Conservation (phyloP, 2,888 invertebrate genomes). For the Cheilosia pagana region DNA sequence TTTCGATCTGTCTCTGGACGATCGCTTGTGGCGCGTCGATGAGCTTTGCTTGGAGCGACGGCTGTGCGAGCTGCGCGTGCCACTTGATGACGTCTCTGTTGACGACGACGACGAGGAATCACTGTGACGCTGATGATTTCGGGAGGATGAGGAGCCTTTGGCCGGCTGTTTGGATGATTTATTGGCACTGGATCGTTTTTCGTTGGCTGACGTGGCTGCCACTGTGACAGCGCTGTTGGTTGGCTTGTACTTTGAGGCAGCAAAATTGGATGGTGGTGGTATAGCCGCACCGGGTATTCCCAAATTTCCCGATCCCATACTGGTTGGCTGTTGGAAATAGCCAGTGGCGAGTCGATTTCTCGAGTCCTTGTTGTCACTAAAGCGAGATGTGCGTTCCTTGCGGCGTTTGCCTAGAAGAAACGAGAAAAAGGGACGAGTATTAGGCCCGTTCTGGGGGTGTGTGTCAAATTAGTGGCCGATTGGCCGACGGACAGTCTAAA, state of each 20-base stretch:
- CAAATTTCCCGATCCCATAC: conserved; percentile 49
- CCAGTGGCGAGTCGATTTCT: conserved; percentile 63
- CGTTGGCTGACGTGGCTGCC: conserved; percentile 11
- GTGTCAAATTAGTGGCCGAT: conserved; percentile 17
- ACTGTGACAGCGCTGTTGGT: conserved; percentile 13
- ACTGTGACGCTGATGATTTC: conserved; percentile 40
- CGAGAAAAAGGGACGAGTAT: conserved; percentile 39
- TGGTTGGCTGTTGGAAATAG: conserved; percentile 42
- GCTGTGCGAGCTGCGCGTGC: conserved; percentile 64
- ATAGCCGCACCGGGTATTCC: conserved; percentile 27
- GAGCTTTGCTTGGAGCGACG: conserved; percentile 56
- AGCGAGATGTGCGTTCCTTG: conserved; percentile 82
- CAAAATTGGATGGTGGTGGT: background rate
- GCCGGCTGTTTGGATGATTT: conserved; percentile 46
- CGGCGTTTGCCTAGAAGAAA: conserved; percentile 80
- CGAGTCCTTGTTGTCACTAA: conserved; percentile 82
- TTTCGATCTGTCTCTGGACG: conserved; percentile 57
- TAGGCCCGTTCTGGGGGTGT: conserved; percentile 39
- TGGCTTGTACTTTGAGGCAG: conserved; percentile 33
- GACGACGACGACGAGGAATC: conserved; percentile 54
- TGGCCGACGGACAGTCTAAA: conserved; percentile 60
- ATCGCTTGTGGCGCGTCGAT: conserved; percentile 34
- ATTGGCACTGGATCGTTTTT: conserved; percentile 51
- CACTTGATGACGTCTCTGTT: conserved; percentile 51
- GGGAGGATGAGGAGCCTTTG: conserved; percentile 37